Percentiles rank a stretch among this genome's conserved stretches.
Evolutionary conservation across 2,888 invertebrate species (phyloP).

Genomic region (Amiota communis): DNA sequence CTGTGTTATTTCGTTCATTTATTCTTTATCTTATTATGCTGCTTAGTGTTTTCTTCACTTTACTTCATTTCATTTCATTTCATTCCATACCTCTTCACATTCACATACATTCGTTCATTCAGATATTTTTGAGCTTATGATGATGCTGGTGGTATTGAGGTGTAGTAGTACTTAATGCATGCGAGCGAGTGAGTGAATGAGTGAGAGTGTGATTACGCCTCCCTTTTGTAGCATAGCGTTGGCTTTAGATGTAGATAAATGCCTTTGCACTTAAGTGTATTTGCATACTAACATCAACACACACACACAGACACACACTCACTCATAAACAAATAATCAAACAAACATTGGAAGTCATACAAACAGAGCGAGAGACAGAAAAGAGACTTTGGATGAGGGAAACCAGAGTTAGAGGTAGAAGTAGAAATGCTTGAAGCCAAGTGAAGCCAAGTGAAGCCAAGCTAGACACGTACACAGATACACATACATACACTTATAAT

Average conservation of each 20-base stretch:
- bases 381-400: no score
- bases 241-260: conserved; percentile 48
- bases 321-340: neutral
- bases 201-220: conserved; percentile 14
- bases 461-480: conserved; percentile 4
- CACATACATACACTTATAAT: conserved; percentile 8
- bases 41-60: conserved; percentile 13
- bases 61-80: conserved; percentile 9
- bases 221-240: neutral
- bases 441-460: neutral
- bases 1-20: neutral
- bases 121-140: no score
- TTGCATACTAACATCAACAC: conserved; percentile 44
- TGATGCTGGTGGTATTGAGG: no score
- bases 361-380: neutral
- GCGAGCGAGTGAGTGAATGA: conserved; percentile 1
- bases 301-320: conserved; percentile 31
- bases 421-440: neutral
- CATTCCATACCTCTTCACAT: neutral
- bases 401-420: neutral
- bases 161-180: neutral
- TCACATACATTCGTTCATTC: no score
- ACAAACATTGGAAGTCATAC: conserved; percentile 4
- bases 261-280: conserved; percentile 57
- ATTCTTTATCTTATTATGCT: conserved; percentile 4